Base-by-base conservation (phyloP, 2,888 invertebrate genomes). In the Tiliacea citrago region DNA sequence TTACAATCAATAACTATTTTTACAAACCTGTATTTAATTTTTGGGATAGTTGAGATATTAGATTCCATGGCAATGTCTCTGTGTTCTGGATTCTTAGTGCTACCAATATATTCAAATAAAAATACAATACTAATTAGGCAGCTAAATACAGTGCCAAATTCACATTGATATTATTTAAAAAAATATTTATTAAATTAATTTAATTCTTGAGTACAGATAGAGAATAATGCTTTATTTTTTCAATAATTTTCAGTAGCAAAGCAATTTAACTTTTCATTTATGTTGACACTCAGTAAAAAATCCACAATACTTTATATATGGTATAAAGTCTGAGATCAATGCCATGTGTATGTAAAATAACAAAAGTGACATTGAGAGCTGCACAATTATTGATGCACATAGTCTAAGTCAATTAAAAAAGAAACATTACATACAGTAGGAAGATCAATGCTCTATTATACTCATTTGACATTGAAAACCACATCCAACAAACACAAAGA, bases 11-110 rank as follows among this genome's bases (percentile, higher is more conserved):
- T 80, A 87, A 78, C 61, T 78, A 85, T 90, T n/a, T n/a, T n/a
- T 93, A 94, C 95, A 91, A 93, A 95, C 94, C 95, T 95, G 92
- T 74, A 49, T 90, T 77, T 82, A 94, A 90, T 88, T 93, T 90
- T 87, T 93, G 92, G 75, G 94, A 92, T 83, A 95, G 92, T 79
- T 94, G 93, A 88, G 90, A 89, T 88, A 95, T 87, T 86, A 93
- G 94, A 86, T 93, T 94, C 94, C 94, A 95, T 86, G 91, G 82
- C 85, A 91, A 83, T 82, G 86, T 88, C 86, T 90, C 91, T 87
- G 88, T 87, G 77, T 85, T 91, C 91, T 93, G 92, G 84, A 88
- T 86, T 91, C 90, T 93, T 90, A 94, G 85, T 87, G 91, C 93
- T 94, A 92, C 82, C 71, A 86, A 83, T 79, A 82, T 73, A 79